Evolutionary conservation across 1,140 invertebrate species (phyloP), one percentile per base, ranked within the genome.

Genomic region (Trachelipus rathkii): DNA sequence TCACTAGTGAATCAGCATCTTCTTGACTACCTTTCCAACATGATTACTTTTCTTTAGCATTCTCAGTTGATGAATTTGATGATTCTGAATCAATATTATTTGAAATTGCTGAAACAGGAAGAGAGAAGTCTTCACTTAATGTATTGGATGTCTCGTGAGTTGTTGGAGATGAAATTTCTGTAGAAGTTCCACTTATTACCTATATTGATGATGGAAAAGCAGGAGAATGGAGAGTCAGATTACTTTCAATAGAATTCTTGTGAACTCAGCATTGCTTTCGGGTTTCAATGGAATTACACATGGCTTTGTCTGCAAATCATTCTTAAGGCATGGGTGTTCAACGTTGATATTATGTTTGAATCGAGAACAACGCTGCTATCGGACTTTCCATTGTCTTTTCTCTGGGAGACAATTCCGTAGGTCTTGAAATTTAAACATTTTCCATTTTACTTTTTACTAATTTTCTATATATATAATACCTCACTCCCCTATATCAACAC

Each of bases 171-270:
- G 50, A 60, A 60, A 60, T 19, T 60, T 60, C 50, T 2, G 50
- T 60, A 60, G 50, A 60, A 60, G 50, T 60, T 60, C 50, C 50
- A 60, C 50, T 60, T 60, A 60, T 60, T 60, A 60, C 50, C 50
- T 60, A 2, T 60, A 60, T 60, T 15, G 50, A 60, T 19, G 50
- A 60, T 3, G 50, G 50, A 60, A 8, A 60, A 15, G 1, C 19
- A 19, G 8, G 50, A 60, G 50, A 60, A 15, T 60, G 11, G 1
- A 60, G 11, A 13, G 19, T 8, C 50, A 15, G 9, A 60, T 15
- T 60, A 60, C 11, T 60, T 13, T 50, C 19, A 60, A 60, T 60
- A 13, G 50, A 60, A n/a, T 60, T 60, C 50, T 13, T 2, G 19
- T 4, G 50, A 60, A 60, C 50, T 60, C 11, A 60, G 3, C 19